A percentile compares a stretch with the other conserved stretches of the same genome.
These are phyloP conservation scores for Drosophila navojoa DNA, from an alignment of 1,140 invertebrate species.

Conservation along the genomic window DNA sequence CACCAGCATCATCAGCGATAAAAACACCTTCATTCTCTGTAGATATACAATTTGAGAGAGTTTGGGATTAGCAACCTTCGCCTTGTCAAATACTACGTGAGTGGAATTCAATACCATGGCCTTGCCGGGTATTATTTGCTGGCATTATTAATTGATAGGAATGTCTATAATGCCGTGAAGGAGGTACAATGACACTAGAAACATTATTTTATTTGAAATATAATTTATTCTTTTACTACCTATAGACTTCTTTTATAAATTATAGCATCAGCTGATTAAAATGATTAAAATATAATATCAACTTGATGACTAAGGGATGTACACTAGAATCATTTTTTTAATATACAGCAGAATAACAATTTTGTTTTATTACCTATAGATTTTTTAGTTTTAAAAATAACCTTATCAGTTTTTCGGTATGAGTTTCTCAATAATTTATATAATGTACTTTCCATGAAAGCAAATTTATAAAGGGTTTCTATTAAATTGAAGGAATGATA, in stretches of 20 bases:
- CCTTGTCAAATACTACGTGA: conserved; percentile 30
- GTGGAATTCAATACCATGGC: conserved; percentile 13
- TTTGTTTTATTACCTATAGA: no score
- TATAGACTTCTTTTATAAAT: no score
- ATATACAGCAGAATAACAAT: no score
- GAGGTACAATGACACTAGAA: background rate
- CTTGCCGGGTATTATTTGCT: background rate
- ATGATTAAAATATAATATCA: no score
- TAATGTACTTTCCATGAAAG: no score
- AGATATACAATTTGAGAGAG: background rate
- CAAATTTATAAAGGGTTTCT: no score
- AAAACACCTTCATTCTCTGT: conserved; percentile 48
- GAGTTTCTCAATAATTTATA: background rate
- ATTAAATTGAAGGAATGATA: no score
- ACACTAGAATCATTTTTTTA: no score
- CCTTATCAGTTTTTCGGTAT: background rate
- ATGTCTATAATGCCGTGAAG: background rate
- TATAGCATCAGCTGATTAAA: no score
- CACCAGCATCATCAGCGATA: conserved; percentile 44
- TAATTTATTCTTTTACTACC: no score
- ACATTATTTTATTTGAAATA: no score
- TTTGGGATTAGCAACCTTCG: conserved; percentile 28
- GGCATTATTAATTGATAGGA: background rate
- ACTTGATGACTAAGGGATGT: no score
- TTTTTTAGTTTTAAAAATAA: background rate